Conservation (phyloP, 1,140 invertebrate genomes). For the Drosophila albomicans region DNA sequence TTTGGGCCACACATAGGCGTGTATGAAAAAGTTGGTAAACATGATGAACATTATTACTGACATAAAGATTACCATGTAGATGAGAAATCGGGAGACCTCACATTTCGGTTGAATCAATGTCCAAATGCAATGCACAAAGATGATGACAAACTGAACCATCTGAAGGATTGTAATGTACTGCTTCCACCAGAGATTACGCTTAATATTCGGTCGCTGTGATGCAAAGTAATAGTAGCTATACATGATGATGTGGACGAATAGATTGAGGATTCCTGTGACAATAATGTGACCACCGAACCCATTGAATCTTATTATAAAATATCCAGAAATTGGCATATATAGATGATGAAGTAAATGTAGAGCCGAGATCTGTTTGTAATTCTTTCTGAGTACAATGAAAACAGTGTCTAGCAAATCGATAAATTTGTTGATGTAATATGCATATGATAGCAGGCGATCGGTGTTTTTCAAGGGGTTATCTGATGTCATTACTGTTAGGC, state of each 20-base stretch:
- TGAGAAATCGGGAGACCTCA: constrained; percentile 57
- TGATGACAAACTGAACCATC: constrained; percentile 90
- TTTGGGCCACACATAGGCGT: constrained; percentile 69
- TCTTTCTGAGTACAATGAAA: constrained; percentile 94
- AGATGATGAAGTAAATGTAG: constrained; percentile 94
- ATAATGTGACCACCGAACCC: constrained; percentile 88
- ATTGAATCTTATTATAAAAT: constrained; percentile 22
- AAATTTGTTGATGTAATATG: constrained; percentile 43
- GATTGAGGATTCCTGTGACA: constrained; percentile 90
- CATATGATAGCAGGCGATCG: constrained; percentile 25
- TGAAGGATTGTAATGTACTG: constrained; percentile 92
- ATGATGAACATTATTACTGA: constrained; percentile 89
- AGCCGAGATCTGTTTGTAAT: constrained; percentile 91
- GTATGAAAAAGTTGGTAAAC: constrained; percentile 92
- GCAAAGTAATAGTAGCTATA: constrained; percentile 91
- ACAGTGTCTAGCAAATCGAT: constrained; percentile 89
- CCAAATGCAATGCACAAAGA: constrained; percentile 87
- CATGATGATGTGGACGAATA: constrained; percentile 92
- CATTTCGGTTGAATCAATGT: constrained; percentile 89
- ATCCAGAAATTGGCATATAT: constrained; percentile 53
- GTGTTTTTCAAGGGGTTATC: constrained; percentile 34
- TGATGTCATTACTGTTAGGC: constrained; percentile 8
- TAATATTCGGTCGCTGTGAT: constrained; percentile 87
- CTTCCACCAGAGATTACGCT: constrained; percentile 92
- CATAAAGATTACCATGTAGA: constrained; percentile 88